These are phyloP conservation scores for Eupsilia transversa DNA, from an alignment of 2,888 invertebrate genomes.

Conservation along the genomic window DNA sequence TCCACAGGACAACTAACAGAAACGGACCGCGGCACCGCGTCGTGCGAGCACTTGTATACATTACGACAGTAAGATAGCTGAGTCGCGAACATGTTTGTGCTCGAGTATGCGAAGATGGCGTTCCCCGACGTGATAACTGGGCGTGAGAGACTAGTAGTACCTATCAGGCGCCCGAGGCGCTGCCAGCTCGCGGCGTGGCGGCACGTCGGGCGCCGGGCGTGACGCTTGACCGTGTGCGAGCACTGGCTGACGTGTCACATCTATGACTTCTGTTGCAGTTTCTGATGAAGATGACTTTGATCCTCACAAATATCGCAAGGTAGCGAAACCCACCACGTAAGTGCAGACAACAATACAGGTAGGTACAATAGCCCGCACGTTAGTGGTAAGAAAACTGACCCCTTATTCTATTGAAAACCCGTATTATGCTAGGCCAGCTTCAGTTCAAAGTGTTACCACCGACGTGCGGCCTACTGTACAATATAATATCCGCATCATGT, in stretches of 20 bases:
- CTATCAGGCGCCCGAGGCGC: neutral
- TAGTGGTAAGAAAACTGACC: neutral
- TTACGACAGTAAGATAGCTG: neutral
- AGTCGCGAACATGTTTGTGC: neutral
- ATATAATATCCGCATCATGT: no score
- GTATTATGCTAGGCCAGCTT: no score
- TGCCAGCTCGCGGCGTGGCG: neutral
- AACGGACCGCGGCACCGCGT: neutral
- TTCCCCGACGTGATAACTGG: conserved; percentile 1
- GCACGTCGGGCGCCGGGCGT: neutral
- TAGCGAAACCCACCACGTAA: conserved; percentile 22
- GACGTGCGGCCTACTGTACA: neutral
- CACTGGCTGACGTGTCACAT: neutral
- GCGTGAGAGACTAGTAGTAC: neutral
- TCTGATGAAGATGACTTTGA: conserved; percentile 23
- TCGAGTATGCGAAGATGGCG: neutral
- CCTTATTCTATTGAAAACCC: neutral
- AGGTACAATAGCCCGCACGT: neutral
- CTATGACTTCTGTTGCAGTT: conserved; percentile 30
- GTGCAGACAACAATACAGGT: neutral
- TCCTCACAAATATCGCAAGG: conserved; percentile 17
- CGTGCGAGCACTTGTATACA: neutral
- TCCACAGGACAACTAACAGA: neutral
- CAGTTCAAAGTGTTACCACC: neutral
- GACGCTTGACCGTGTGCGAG: neutral